Evolutionary conservation across 2,113 vertebrate species (phyloP), one percentile per base, ranked within the genome.

Genomic region (Prunella himalayana): DNA sequence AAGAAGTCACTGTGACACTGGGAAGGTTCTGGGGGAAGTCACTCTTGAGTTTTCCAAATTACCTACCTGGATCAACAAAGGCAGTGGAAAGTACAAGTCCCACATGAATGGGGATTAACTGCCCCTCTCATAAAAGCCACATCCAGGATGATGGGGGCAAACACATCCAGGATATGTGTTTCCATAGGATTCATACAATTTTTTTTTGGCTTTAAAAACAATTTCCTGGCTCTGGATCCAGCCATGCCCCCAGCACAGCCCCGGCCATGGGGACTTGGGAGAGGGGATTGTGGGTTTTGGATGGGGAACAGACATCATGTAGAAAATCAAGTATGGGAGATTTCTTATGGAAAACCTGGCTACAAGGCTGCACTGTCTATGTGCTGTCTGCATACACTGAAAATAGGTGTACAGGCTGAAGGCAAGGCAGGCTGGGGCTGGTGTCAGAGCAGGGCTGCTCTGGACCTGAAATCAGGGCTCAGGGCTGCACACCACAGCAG

Each of bases 181-280:
- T 56, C 79, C 41, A 13, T 15, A n/a, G 41, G 31, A 72, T 56
- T 37, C 33, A n/a, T 20, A 33, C 54, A 31, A 37, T 37, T 37
- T 37, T 37, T 37, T 37, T 37, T 33, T 10, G 8, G 45, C 28
- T 83, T 73, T 66, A 57, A 83, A 86, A 72, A n/a, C 3, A 33
- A 1, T 11, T n/a, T 28, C 51, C 76, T 22, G 33, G 31, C 9
- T 66, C 25, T 4, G 12, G 42, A 28, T 63, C 10, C 17, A 78
- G 68, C 54, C 42, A 1, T 15, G 24, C 2, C 11, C 16, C 27
- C 66, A 82, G 60, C 75, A 60, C n/a, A 77, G 56, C 33, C 37
- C 16, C 0, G 0, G 49, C 53, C 44, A 4, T 0, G 0, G 45
- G 33, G 17, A 51, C 7, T 23, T 39, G 69, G 21, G 4, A n/a